Conservation (phyloP, 37 sponge, comb jelly and placozoan genomes). For the Beroe forskalii region DNA sequence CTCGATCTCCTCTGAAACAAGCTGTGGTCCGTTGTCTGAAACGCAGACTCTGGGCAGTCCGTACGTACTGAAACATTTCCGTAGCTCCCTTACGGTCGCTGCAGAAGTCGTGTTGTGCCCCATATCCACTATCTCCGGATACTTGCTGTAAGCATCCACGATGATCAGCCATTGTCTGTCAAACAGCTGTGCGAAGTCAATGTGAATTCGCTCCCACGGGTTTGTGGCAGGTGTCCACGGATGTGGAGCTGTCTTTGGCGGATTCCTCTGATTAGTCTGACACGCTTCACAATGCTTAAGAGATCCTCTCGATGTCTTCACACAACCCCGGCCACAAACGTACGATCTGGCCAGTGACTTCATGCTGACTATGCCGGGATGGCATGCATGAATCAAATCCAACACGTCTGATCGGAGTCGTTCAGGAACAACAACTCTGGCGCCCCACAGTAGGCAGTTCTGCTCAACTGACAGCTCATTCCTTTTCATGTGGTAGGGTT, state of each 20-base stretch:
- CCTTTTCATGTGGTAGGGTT: too few relatives aligned
- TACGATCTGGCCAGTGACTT: not conserved
- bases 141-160: not conserved
- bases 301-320: not conserved
- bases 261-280: not conserved
- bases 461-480: not conserved
- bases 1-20: not conserved
- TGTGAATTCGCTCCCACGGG: slow-evolving; percentile 67
- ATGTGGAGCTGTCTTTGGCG: not conserved
- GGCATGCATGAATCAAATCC: not conserved
- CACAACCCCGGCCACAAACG: slow-evolving; percentile 3
- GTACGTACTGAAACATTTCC: not conserved
- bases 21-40: slow-evolving; percentile 63
- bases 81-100: not conserved
- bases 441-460: not conserved
- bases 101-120: not conserved
- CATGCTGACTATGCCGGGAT: not conserved
- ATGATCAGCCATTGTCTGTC: not conserved
- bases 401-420: not conserved
- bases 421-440: not conserved
- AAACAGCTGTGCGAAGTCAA: slow-evolving; percentile 57
- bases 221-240: not conserved
- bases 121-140: not conserved
- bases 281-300: not conserved
- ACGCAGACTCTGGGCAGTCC: slow-evolving; percentile 29